Conservation (phyloP, 1,140 invertebrate species). For the Drosophila nebulosa region DNA sequence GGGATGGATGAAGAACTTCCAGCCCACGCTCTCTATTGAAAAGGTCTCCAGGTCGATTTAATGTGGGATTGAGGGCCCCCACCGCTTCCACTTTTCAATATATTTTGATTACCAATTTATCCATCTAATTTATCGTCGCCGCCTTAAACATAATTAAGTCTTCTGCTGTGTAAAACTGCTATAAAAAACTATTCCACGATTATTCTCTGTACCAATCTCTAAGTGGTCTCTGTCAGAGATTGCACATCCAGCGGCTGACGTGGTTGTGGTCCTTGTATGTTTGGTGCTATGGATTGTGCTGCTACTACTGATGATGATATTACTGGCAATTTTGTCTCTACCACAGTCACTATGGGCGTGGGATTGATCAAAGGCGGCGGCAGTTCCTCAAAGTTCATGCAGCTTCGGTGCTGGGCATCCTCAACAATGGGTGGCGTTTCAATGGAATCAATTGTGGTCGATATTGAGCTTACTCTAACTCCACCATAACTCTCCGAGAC, state of each 20-base stretch:
- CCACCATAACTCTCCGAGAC: conserved; percentile 59
- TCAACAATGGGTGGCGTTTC: conserved; percentile 72
- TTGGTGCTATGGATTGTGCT: background rate
- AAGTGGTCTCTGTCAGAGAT: conserved; percentile 16
- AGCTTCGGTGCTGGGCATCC: conserved; percentile 57
- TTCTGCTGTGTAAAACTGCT: conserved; percentile 78
- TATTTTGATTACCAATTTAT: conserved; percentile 4
- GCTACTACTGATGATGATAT: conserved; percentile 11
- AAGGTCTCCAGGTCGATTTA: conserved; percentile 25
- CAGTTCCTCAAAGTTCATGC: conserved; percentile 61
- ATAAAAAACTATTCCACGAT: conserved; percentile 67
- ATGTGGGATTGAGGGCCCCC: conserved; percentile 18
- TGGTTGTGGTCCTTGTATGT: conserved; percentile 33
- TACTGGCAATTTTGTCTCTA: conserved; percentile 38
- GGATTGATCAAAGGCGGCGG: conserved; percentile 66
- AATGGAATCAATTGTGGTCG: conserved; percentile 49
- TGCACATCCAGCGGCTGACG: conserved; percentile 54
- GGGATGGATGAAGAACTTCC: conserved; percentile 2
- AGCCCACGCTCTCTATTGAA: conserved; percentile 24
- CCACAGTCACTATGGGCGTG: conserved; percentile 62
- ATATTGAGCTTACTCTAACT: conserved; percentile 13
- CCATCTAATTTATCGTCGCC: conserved; percentile 26
- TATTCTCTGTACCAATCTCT: conserved; percentile 6
- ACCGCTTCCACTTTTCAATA: background rate
- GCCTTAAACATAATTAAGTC: conserved; percentile 73